Base-by-base conservation (phyloP, 2,113 vertebrate genomes). In the Scopus umbretta region DNA sequence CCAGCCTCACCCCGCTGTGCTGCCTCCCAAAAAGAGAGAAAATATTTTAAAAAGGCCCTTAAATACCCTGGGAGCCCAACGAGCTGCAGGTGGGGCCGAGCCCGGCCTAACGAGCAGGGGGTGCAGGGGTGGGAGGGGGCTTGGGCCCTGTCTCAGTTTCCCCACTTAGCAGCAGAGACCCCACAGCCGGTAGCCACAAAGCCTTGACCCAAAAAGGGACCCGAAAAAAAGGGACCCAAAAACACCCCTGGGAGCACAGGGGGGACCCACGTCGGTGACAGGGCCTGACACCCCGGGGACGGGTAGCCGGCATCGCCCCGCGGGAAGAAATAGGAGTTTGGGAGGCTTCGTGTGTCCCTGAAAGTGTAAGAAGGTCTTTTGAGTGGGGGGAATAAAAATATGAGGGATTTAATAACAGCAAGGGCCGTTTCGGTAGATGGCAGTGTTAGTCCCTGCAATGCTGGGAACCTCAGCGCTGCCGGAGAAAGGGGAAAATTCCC, bases 11-110 rank as follows among this genome's bases (percentile, higher is more conserved):
- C 7, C 20, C 0, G 2, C 11, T 0, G 9, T 25, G 0, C 21
- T 2, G 3, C 9, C 6, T 2, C 22, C 6, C 29, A 3, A 29
- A 65, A 4, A 19, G 0, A 0, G 0, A 0, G 0, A 1, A 7
- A 4, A 4, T 0, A 1, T 4, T 3, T 5, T 1, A 52, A n/a
- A 40, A 40, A 6, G 29, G 34, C 16, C 36, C 49, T 84, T 47
- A 87, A 90, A 43, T 49, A 63, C 1, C 26, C 9, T 2, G 4
- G 1, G 42, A 55, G 8, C 9, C 23, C 40, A 66, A 90, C 2
- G 9, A 88, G 82, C 16, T 5, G 5, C 95, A 96, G 90, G 82
- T 90, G 95, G 17, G 58, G 52, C 47, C 6, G 1, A 0, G 8
- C 11, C 2, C 23, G 4, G 76, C 12, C 52, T 71, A 16, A 83